Base-by-base conservation (phyloP, 2,888 invertebrate genomes). In the Chymomyza amoena region DNA sequence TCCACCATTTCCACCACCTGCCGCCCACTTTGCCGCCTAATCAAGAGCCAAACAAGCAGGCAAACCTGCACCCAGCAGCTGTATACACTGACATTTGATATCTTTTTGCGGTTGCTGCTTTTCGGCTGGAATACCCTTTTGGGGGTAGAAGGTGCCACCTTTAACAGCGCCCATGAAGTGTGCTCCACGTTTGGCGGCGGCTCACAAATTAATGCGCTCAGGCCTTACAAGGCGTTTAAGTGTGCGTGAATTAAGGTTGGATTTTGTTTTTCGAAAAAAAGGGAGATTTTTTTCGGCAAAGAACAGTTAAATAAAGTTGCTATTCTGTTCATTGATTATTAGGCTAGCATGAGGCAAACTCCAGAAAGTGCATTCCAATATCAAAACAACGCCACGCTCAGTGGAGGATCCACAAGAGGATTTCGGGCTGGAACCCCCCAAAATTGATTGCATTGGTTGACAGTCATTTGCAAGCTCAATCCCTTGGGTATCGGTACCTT, bases 1-100 rank as follows among this genome's bases (percentile, higher is more conserved):
- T 28, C 28, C 0, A 5, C 16, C 16, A 54, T 18, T 54, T 36
- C 56, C 77, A 54, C 66, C 75, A 72, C 69, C 67, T 62, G 66
- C 65, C 64, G 20, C 54, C 36, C 70, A 60, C 70, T 64, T 76
- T 66, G 69, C 67, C 71, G 76, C 68, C 77, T 64, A 69, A 75
- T 68, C 78, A 69, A 71, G 70, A 61, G 52, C 70, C 56, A 57
- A 63, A 13, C 15, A 20, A 32, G 39, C 50, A 28, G 39, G 57
- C 39, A 45, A 45, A 45, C 39, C 39, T 45, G 39, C 13, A 13
- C 4, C 39, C 39, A 13, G 39, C 28, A 20, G 39, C 18, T 45
- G 13, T 13, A 45, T 63, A 16, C 65, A 59, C 59, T 70, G 64
- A 66, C 61, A 66, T 63, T 66, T 50, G 28, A 64, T 25, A 16